Base-by-base conservation (phyloP, 2,888 invertebrate species). In the Latrodectus hesperus region DNA sequence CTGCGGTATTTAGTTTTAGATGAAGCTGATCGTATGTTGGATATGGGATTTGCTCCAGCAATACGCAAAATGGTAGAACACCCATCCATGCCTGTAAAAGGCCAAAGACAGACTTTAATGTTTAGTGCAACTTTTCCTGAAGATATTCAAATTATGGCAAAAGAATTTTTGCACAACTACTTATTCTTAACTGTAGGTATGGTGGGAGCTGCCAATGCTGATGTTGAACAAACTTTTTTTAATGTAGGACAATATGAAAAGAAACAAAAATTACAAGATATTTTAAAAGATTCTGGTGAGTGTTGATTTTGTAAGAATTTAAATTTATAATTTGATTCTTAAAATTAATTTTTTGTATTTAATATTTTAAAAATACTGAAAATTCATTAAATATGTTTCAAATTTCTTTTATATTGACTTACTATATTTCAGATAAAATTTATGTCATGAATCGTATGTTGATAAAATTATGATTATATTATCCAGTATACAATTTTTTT, bases 121-220 rank as follows among this genome's bases (percentile, higher is more conserved):
- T 96, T 96, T 91, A 95, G 95, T 9, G 96, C 96, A 0, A 96
- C 96, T 0, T 96, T 96, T 91, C 95, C 95, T 0, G 93, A 94
- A 68, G 94, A 92, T 85, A 94, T 96, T 22, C 98, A 99, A 92
- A 94, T 94, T 71, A 92, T 98, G 90, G 97, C 98, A 0, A 94
- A 94, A 0, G 94, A 95, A 76, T 98, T 96, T 92, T 93, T 99
- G 17, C 92, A 92, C 49, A 64, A 88, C 16, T 90, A 90, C 67
- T 65, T 90, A 17, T 90, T 90, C 60, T 68, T 90, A 26, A 93
- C 95, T 84, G 96, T 99, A 22, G 99, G 99, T 70, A 95, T 96
- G 12, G 95, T 99, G 0, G 99, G 99, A 0, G 96, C 97, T 1
- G 99, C 99, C 10, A 98, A 97, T 91, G 92, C 95, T 0, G 98